Percentiles rank a stretch among this genome's conserved stretches.
Conservation (phyloP, 2,888 invertebrate species). For the Agrochola lychnidis region DNA sequence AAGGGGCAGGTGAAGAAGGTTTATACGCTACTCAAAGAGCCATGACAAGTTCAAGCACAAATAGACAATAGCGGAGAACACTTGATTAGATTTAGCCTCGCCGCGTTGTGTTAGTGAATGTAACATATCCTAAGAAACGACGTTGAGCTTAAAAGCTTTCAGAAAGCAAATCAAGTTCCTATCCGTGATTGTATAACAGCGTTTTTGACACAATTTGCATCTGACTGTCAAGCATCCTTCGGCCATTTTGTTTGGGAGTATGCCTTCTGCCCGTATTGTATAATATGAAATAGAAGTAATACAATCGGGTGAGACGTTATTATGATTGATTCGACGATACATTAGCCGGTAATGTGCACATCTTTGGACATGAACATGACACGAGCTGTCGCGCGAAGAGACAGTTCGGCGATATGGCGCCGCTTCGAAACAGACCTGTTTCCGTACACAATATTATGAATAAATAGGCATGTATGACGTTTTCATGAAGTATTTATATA, state of each 20-base stretch:
- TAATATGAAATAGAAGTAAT: background rate
- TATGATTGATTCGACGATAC: slow-evolving; percentile 63
- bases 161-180: slow-evolving; percentile 1
- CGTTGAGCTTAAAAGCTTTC: slow-evolving; percentile 3
- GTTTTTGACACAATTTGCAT: background rate
- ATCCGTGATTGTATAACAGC: background rate
- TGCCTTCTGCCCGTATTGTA: background rate
- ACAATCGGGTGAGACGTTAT: slow-evolving; percentile 50
- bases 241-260: background rate
- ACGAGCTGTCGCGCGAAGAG: slow-evolving; percentile 29
- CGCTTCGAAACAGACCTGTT: slow-evolving; percentile 11
- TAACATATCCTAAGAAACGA: slow-evolving; percentile 4
- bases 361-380: slow-evolving; percentile 47
- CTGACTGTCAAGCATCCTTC: too few relatives aligned
- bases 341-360: slow-evolving; percentile 61
- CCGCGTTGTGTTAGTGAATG: background rate
- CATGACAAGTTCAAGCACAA: background rate
- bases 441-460: background rate
- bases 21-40: background rate
- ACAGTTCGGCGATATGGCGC: slow-evolving; percentile 51
- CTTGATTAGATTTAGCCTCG: background rate
- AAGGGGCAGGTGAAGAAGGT: background rate
- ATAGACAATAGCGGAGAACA: background rate
- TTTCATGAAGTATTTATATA: background rate
- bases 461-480: background rate